A percentile compares a stretch with the other conserved stretches of the same genome.
These are phyloP conservation scores for Drosophila longiperda DNA, from an alignment of 2,888 invertebrate genomes.

Conservation along the genomic window DNA sequence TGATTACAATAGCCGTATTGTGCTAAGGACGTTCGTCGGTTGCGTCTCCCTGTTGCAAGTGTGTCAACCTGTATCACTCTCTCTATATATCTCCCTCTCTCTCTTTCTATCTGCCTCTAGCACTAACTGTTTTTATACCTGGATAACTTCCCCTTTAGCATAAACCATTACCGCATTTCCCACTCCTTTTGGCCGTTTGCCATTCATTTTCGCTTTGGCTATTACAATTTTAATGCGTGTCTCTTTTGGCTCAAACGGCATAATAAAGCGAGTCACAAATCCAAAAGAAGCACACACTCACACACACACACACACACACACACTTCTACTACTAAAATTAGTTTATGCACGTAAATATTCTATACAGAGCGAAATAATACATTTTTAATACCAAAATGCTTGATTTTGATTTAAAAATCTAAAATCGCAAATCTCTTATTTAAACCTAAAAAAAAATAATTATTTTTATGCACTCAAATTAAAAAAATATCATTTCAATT, in stretches of 20 bases:
- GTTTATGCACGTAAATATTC: neutral
- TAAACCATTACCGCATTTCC: constrained; percentile 7
- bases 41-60: constrained; percentile 52
- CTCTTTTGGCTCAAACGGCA: constrained; percentile 63
- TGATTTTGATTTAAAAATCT: neutral
- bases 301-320: neutral
- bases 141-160: constrained; percentile 23
- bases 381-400: neutral
- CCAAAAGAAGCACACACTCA: constrained; percentile 7
- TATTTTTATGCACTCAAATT: too few species aligned
- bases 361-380: neutral
- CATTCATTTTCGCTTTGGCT: constrained; percentile 31
- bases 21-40: constrained; percentile 61
- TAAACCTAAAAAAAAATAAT: too few species aligned
- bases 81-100: neutral
- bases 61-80: constrained; percentile 50
- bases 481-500: too few species aligned
- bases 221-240: constrained; percentile 75
- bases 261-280: constrained; percentile 59
- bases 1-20: constrained; percentile 61
- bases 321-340: neutral
- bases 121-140: constrained; percentile 26
- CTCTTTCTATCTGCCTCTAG: neutral
- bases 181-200: constrained; percentile 12
- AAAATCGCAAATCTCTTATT: neutral